Evolutionary conservation across 2,113 vertebrate species (phyloP).

Genomic region (Symphodus melops): DNA sequence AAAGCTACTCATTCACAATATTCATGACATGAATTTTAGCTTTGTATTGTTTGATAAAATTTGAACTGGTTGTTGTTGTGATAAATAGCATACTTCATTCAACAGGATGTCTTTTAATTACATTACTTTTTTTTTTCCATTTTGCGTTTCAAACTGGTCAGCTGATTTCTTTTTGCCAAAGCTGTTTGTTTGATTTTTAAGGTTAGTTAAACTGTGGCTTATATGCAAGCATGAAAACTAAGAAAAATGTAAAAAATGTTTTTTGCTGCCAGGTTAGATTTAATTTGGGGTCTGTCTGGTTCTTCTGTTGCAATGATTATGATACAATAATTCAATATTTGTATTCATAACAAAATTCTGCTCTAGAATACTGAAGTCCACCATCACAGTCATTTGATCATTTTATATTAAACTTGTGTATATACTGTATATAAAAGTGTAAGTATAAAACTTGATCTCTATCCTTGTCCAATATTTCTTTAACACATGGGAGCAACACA

Average conservation of each 20-base stretch:
- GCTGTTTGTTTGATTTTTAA: no score
- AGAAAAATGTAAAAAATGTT: not conserved
- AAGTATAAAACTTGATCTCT: constrained; percentile 15
- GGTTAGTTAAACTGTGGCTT: no score
- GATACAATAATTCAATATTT: not conserved
- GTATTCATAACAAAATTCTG: not conserved
- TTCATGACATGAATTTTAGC: not conserved
- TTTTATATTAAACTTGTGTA: not conserved
- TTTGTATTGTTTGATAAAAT: not conserved
- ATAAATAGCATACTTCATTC: not conserved
- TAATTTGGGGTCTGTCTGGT: not conserved
- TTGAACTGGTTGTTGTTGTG: not conserved
- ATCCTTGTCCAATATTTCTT: constrained; percentile 42
- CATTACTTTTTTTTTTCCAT: no score
- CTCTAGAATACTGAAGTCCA: no score
- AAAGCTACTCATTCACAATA: not conserved
- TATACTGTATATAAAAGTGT: not conserved
- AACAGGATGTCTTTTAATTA: not conserved
- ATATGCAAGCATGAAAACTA: not conserved
- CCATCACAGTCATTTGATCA: not conserved
- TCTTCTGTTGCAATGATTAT: not conserved
- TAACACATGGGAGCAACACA: constrained; percentile 59
- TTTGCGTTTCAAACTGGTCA: no score
- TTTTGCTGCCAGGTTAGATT: not conserved
- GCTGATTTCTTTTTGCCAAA: no score